Conservation (phyloP, 2,888 invertebrate species). For the Hydriomena furcata region DNA sequence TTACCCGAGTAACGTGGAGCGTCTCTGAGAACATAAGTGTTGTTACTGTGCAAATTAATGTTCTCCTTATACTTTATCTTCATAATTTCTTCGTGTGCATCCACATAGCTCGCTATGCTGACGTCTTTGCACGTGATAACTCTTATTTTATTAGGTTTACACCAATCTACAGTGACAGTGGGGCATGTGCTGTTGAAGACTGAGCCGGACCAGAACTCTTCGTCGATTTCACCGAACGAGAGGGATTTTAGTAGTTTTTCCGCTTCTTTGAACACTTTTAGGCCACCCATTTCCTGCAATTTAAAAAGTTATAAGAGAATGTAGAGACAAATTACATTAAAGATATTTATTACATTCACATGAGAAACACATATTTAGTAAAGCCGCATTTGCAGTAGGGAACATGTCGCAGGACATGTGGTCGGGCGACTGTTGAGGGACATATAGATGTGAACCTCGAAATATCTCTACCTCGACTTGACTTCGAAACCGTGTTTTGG, state of each 20-base stretch:
- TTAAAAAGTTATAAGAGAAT: not conserved
- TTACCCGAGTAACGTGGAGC: constrained; percentile 77
- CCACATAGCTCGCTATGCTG: constrained; percentile 76
- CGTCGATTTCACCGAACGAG: constrained; percentile 70
- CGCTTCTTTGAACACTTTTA: constrained; percentile 75
- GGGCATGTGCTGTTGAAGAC: constrained; percentile 75
- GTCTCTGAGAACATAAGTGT: constrained; percentile 73
- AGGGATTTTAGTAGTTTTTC: constrained; percentile 68
- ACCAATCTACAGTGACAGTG: constrained; percentile 74
- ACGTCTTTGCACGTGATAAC: constrained; percentile 78
- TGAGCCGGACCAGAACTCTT: constrained; percentile 74
- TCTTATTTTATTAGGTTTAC: constrained; percentile 72
- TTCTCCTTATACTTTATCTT: constrained; percentile 73
- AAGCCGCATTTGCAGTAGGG: no score
- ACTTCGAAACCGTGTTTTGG: no score
- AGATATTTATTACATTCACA: no score
- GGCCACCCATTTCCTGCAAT: constrained; percentile 73
- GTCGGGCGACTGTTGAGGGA: no score
- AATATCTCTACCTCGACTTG: no score
- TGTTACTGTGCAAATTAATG: constrained; percentile 73
- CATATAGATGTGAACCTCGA: no score
- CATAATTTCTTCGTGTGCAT: constrained; percentile 79
- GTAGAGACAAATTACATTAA: no score
- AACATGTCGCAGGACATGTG: no score
- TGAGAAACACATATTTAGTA: no score